Percentiles rank a stretch among this genome's conserved stretches.
These are phyloP conservation scores for Syngnathus rostellatus DNA, from an alignment of 2,797 vertebrate species.

Conservation along the genomic window DNA sequence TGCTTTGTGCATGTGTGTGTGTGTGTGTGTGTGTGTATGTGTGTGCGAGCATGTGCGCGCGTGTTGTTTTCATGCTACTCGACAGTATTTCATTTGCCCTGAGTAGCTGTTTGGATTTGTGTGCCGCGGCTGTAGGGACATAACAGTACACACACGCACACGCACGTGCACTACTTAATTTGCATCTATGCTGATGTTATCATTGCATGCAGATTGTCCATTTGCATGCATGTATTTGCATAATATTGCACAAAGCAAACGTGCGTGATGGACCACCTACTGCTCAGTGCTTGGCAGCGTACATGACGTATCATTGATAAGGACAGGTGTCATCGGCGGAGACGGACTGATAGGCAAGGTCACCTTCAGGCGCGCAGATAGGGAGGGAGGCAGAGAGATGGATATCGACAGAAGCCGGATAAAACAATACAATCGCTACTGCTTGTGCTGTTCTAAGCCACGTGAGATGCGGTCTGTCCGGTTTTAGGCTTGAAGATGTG, in stretches of 20 bases:
- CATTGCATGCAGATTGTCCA: neutral
- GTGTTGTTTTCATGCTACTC: neutral
- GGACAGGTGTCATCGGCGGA: neutral
- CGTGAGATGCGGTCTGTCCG: neutral
- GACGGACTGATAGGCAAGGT: slow-evolving; percentile 5
- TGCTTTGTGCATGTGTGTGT: slow-evolving; percentile 39
- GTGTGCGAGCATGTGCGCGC: neutral
- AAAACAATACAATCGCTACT: neutral
- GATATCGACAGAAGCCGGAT: neutral
- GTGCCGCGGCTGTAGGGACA: too few species aligned
- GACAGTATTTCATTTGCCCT: slow-evolving; percentile 1
- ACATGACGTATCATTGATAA: slow-evolving; percentile 1
- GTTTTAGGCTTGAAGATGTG: slow-evolving; percentile 2
- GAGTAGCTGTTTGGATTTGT: neutral
- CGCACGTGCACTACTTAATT: neutral
- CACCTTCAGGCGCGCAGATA: neutral
- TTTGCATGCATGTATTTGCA: slow-evolving; percentile 3
- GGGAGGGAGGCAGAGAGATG: slow-evolving; percentile 1
- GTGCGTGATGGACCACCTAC: neutral
- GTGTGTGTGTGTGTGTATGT: neutral
- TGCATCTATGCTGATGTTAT: slow-evolving; percentile 3
- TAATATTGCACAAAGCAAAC: neutral
- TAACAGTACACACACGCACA: neutral
- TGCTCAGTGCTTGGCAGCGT: neutral
- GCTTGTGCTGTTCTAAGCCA: neutral